These are phyloP conservation scores for Autographa gamma DNA, from an alignment of 2,888 invertebrate genomes.

Conservation along the genomic window DNA sequence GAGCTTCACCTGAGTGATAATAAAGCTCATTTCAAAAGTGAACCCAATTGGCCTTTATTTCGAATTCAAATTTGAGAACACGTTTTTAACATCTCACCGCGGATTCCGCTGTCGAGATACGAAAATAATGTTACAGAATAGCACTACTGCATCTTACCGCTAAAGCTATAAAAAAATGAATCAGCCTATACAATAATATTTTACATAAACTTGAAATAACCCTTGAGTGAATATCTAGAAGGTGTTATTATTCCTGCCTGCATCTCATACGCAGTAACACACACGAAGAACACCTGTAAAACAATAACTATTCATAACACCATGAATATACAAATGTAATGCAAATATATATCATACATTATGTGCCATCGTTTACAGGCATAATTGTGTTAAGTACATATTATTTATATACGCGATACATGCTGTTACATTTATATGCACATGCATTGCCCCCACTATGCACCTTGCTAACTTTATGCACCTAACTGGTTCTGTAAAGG, in stretches of 20 bases:
- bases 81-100: too few species aligned
- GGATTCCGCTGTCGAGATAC: too few species aligned
- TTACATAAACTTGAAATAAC: too few species aligned
- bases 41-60: too few species aligned
- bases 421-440: conserved; percentile 24
- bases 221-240: too few species aligned
- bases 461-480: conserved; percentile 29
- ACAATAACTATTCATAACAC: conserved; percentile 4
- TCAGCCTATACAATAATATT: too few species aligned
- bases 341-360: conserved; percentile 18
- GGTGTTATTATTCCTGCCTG: background rate
- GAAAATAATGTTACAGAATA: too few species aligned
- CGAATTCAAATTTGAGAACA: too few species aligned
- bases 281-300: background rate
- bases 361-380: conserved; percentile 20
- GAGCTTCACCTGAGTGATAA: too few species aligned
- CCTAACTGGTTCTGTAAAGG: conserved; percentile 33
- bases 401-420: conserved; percentile 37
- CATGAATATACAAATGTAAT: conserved; percentile 17
- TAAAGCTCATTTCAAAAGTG: too few species aligned
- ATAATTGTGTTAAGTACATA: conserved; percentile 38
- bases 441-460: conserved; percentile 24
- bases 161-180: too few species aligned
- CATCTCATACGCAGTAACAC: background rate
- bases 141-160: too few species aligned